These are phyloP conservation scores for Myotis daubentonii DNA, from an alignment of 2,797 vertebrate genomes.

Conservation along the genomic window DNA sequence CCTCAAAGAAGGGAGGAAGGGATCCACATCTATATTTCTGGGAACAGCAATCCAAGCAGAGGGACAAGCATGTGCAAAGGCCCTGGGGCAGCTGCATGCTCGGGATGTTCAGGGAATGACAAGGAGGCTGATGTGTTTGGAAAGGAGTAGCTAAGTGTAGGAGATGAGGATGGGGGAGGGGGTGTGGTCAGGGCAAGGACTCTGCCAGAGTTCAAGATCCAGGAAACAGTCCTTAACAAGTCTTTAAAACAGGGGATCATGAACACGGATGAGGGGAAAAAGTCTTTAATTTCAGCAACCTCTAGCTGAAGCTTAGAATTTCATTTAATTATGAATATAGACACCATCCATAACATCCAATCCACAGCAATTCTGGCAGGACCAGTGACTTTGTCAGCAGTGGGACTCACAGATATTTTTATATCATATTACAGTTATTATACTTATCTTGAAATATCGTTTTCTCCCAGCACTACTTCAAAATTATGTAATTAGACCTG, in stretches of 20 bases:
- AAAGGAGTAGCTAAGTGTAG: not conserved
- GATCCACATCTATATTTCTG: not conserved
- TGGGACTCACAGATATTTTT: conserved; percentile 62
- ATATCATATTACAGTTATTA: conserved; percentile 62
- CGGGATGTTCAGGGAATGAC: not conserved
- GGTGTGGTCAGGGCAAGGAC: not conserved
- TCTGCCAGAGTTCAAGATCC: not conserved
- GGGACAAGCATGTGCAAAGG: not conserved
- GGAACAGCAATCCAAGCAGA: not conserved
- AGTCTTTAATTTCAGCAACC: conserved; percentile 6
- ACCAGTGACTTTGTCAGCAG: conserved; percentile 57
- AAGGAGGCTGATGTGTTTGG: not conserved
- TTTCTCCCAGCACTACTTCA: conserved; percentile 66
- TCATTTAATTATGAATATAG: conserved; percentile 32
- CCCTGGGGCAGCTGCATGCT: not conserved
- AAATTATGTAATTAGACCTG: conserved; percentile 74
- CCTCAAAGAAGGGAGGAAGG: not conserved
- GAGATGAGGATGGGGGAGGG: not conserved
- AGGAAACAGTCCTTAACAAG: not conserved
- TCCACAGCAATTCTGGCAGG: not conserved
- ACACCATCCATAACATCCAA: not conserved
- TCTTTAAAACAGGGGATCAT: not conserved
- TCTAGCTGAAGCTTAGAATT: conserved; percentile 12
- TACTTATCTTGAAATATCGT: conserved; percentile 75
- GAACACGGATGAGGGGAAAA: not conserved